Evolutionary conservation across 2,888 invertebrate genomes (phyloP), one percentile per base, ranked within the genome.

Genomic region (Chrysomela aeneicollis): DNA sequence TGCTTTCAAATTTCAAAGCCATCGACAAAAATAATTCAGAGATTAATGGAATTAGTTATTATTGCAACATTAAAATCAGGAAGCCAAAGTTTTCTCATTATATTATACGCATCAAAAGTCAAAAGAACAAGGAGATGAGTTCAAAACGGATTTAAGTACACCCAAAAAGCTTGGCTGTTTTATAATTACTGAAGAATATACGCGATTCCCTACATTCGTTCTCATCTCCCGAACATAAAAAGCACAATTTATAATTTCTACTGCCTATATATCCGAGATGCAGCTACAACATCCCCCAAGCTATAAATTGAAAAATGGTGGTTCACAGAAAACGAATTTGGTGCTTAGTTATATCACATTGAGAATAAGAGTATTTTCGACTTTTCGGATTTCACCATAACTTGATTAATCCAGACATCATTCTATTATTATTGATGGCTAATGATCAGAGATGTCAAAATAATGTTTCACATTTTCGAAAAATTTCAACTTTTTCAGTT

Each of bases 11-110:
- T n/a, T n/a, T n/a, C n/a, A n/a, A n/a, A n/a, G n/a, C n/a, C n/a
- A n/a, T n/a, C n/a, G n/a, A n/a, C 26, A 26, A 35, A 35, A 35
- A 35, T 35, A 35, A 35, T 35, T 6, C 26, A 26, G 6, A 15
- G 26, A 52, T 52, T 52, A 26, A 26, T 52, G 22, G n/a, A 54
- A 5, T 19, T 54, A 12, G 4, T 54, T 54, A 37, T 54, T 37
- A 32, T 15, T 3, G 37, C n/a, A 35, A 54, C 54, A 32, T 37
- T 37, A 54, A 54, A 19, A 37, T 37, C 18, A 54, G 18, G 10
- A 35, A 54, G 19, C 54, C 35, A 37, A 54, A 54, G 54, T 54
- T 54, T 54, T 54, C 54, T n/a, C 54, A 37, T 54, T 54, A 54
- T 32, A 54, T 54, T 54, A 19, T 54, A 54, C 54, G 35, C 54